A percentile compares a stretch with the other conserved stretches of the same genome.
Conservation (phyloP, 1,140 invertebrate species). For the Theocolax elegans region DNA sequence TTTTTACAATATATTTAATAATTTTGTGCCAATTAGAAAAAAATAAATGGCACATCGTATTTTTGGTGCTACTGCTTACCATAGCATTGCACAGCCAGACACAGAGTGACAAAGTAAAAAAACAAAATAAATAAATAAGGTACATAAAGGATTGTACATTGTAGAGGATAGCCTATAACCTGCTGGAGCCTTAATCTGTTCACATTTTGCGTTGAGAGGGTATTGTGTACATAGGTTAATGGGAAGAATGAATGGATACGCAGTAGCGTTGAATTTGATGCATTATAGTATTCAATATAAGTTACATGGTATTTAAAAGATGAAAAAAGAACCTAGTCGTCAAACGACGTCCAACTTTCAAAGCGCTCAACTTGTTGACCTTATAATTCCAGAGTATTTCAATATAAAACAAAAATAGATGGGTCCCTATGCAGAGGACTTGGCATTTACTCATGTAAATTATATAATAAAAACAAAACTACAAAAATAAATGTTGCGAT, state of each 20-base stretch:
- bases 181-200: constrained; percentile 69
- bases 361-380: constrained; percentile 38
- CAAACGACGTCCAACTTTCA: constrained; percentile 23
- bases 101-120: constrained; percentile 50
- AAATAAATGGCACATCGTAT: constrained; percentile 24
- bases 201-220: constrained; percentile 62
- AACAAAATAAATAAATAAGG: constrained; percentile 44
- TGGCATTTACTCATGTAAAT: constrained; percentile 62
- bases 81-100: constrained; percentile 68
- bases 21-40: constrained; percentile 37
- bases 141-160: constrained; percentile 68
- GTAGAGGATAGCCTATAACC: constrained; percentile 67
- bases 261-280: constrained; percentile 60
- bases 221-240: constrained; percentile 68
- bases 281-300: constrained; percentile 58
- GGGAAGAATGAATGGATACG: constrained; percentile 64
- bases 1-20: constrained; percentile 22
- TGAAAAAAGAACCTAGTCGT: constrained; percentile 33
- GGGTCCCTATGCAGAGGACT: background rate
- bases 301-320: constrained; percentile 43
- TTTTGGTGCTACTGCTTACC: constrained; percentile 62
- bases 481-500: constrained; percentile 62
- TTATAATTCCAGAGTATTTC: constrained; percentile 27
- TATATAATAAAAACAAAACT: constrained; percentile 51
- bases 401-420: background rate